Evolutionary conservation across 2,113 vertebrate genomes (phyloP).

Genomic region (Nesogale talazaci): DNA sequence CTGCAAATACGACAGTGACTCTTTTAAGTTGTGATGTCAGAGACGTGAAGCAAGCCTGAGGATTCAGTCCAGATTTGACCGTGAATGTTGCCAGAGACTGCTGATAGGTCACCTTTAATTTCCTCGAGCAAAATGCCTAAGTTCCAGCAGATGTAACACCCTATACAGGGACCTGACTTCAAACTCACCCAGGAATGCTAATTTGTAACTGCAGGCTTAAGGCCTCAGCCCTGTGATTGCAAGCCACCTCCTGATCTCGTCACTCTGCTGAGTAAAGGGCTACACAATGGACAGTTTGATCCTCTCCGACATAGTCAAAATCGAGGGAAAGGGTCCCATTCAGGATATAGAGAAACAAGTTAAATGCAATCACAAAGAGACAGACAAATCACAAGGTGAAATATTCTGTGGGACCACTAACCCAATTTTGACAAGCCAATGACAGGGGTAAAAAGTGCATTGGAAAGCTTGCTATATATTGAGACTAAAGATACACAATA

Average conservation of each 20-base stretch:
- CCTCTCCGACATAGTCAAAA: conserved; percentile 12
- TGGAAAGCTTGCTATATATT: neutral
- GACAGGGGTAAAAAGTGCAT: neutral
- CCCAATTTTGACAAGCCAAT: neutral
- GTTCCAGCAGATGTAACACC: neutral
- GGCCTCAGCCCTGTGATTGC: neutral
- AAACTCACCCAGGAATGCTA: neutral
- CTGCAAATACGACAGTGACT: neutral
- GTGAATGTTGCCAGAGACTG: neutral
- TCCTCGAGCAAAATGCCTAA: neutral
- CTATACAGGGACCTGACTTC: neutral
- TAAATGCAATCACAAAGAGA: neutral
- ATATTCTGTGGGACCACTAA: neutral
- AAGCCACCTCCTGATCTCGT: neutral
- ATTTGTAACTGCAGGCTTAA: neutral
- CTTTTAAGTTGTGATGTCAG: conserved; percentile 39
- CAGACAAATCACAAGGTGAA: neutral
- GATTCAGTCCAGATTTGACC: neutral
- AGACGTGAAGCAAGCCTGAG: conserved; percentile 13
- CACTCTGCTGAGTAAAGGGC: neutral
- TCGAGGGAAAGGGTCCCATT: neutral
- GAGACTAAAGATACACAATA: neutral
- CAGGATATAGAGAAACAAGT: neutral
- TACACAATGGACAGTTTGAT: neutral
- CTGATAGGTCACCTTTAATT: neutral